Evolutionary conservation across 1,140 invertebrate genomes (phyloP).

Genomic region (Euwallacea fornicatus): DNA sequence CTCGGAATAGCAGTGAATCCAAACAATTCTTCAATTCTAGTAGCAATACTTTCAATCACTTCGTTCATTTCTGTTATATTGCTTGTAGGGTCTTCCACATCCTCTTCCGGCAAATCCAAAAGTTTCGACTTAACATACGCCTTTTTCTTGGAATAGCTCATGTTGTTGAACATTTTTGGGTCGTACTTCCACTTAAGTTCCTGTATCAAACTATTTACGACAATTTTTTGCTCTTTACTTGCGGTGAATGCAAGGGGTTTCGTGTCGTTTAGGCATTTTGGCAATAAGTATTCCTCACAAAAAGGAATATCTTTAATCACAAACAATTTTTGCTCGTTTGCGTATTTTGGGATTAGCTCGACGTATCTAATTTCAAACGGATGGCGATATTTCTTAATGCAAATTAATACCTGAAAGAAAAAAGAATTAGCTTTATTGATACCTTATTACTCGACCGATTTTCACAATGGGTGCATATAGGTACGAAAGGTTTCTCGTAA

Average conservation of each 20-base stretch:
- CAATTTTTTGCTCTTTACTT: conserved; percentile 22
- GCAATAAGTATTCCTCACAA: conserved; percentile 33
- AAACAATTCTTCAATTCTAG: too few relatives aligned
- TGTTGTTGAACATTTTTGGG: conserved; percentile 39
- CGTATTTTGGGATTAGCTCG: conserved; percentile 44
- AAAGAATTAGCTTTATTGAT: background rate
- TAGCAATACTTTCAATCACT: background rate
- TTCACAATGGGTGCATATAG: too few relatives aligned
- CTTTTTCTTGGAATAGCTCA: conserved; percentile 32
- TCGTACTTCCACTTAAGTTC: conserved; percentile 42
- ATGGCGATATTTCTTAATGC: conserved; percentile 38
- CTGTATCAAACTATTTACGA: conserved; percentile 36
- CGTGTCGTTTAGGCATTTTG: conserved; percentile 11
- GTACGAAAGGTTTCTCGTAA: too few relatives aligned
- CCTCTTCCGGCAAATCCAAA: conserved; percentile 29
- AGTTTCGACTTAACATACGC: conserved; percentile 40
- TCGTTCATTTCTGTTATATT: background rate
- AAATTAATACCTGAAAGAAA: conserved; percentile 40
- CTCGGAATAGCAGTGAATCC: too few relatives aligned
- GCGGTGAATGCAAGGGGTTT: background rate
- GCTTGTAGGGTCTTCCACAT: conserved; percentile 10
- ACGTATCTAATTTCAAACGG: conserved; percentile 31
- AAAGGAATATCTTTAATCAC: conserved; percentile 43
- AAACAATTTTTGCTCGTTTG: conserved; percentile 37
- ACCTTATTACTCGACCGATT: too few relatives aligned